Base-by-base conservation (phyloP, 2,113 vertebrate genomes). In the Catharus fuscescens region DNA sequence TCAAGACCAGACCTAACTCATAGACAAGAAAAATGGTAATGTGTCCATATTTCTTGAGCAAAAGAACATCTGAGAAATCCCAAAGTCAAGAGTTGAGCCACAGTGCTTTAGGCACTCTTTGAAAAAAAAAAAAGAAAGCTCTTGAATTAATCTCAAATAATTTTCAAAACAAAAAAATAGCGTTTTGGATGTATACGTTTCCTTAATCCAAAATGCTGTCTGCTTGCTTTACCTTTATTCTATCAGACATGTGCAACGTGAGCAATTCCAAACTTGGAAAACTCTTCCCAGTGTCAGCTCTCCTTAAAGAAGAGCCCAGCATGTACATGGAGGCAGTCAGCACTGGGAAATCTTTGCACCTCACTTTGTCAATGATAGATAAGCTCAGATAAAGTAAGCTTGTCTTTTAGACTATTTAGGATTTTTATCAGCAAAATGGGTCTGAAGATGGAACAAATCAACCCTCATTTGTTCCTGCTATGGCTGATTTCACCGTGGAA, bases 241-340 rank as follows among this genome's bases (percentile, higher is more conserved):
- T 65, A 13, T 29, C 40, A 74, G 79, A 34, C 66, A 57, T 4
- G 5, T 36, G 7, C 44, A 60, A 91, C 84, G 18, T 13, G 38
- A 93, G 18, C 0, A 0, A 60, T 57, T 69, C 18, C 32, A 34
- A 40, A 72, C 6, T 47, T 1, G 0, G n/a, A 50, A 85, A 66
- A 31, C 50, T 13, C 21, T 86, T 69, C n/a, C 28, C 3, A 1
- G 15, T 26, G 31, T 28, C 36, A 85, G 5, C 15, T 86, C 69
- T 81, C 31, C 31, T 64, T 91, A 47, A 74, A 62, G 56, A 88
- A 71, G 31, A 42, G 10, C 29, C 29, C 32, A 62, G 42, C 11
- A 3, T 4, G 1, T 9, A 70, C 13, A 3, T 18, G 8, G 8
- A 40, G 6, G 23, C 40, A 60, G 65, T 36, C 62, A 77, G 53